These are phyloP conservation scores for Australoheros facetus DNA, from an alignment of 2,797 vertebrate genomes.

Conservation along the genomic window DNA sequence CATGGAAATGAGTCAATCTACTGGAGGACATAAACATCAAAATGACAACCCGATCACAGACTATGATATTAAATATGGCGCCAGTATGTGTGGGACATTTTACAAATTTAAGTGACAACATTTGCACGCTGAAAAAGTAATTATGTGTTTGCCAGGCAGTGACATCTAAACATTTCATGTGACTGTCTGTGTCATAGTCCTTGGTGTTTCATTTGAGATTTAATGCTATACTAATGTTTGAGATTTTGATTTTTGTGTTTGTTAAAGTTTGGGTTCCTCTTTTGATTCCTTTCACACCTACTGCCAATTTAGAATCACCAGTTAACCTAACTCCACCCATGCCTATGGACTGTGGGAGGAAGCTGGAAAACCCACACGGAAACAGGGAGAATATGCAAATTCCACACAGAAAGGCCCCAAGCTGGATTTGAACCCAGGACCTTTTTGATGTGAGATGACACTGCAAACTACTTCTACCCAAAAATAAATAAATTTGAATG, in stretches of 20 bases:
- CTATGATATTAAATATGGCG: constrained; percentile 20
- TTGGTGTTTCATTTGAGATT: not conserved
- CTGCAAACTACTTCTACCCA: too few species aligned
- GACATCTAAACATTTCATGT: not conserved
- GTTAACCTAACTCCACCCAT: too few species aligned
- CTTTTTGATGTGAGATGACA: too few species aligned
- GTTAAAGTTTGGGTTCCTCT: not conserved
- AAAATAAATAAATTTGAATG: too few species aligned
- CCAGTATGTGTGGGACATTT: not conserved
- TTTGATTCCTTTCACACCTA: not conserved
- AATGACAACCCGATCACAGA: constrained; percentile 23
- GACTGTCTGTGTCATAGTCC: too few species aligned
- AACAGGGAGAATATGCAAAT: too few species aligned
- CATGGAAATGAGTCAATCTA: constrained; percentile 40
- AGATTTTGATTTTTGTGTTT: not conserved
- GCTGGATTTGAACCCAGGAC: too few species aligned
- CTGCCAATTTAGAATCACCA: too few species aligned
- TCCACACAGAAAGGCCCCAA: too few species aligned
- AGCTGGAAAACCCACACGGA: too few species aligned
- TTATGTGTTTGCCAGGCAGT: not conserved
- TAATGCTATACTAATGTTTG: not conserved
- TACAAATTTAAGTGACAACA: not conserved
- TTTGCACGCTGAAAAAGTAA: not conserved
- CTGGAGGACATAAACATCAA: constrained; percentile 19
- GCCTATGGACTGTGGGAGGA: too few species aligned